Evolutionary conservation across 2,797 vertebrate genomes (phyloP), one percentile per base, ranked within the genome.

Genomic region (Sebastes vulpes): DNA sequence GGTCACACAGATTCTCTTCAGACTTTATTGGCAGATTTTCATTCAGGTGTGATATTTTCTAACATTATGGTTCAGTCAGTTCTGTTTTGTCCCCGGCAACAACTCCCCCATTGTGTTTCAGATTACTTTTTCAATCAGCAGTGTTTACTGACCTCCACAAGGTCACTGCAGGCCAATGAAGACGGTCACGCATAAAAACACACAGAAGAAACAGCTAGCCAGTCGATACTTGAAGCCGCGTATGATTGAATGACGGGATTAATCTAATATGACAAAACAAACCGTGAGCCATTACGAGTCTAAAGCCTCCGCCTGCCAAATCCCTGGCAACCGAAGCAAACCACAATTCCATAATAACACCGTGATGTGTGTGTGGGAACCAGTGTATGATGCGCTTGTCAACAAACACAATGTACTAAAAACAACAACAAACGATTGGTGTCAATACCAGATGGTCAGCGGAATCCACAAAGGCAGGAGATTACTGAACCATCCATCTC

Each of bases 391-490:
- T 23, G 56, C 9, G 23, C 70, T 58, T 72, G 53, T 82, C 52
- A 71, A 81, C 65, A 76, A 80, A 79, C 42, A 72, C 61, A 79
- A 64, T 28, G 28, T 6, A 46, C 16, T 28, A n/a, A 60, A 60
- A 61, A 73, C 18, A 77, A 69, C 10, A 77, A 59, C 32, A 54
- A 76, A 78, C 2, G 57, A 79, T 71, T 68, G 50, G 63, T 69
- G 68, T 80, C 46, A 72, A 74, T 69, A 82, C 59, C 89, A 85
- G 88, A 87, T 88, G 89, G 86, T 75, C 64, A 71, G 75, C 65
- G 50, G 79, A 79, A 72, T 77, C 75, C 38, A 71, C 56, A 59
- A 48, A 75, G 60, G 29, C 35, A 58, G 21, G 69, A 77, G 56
- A 80, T 77, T 59, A 78, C 52, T 11, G 23, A 79, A 20, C 52